Conservation (phyloP, 2,797 vertebrate species). For the Macroramphosus scolopax region DNA sequence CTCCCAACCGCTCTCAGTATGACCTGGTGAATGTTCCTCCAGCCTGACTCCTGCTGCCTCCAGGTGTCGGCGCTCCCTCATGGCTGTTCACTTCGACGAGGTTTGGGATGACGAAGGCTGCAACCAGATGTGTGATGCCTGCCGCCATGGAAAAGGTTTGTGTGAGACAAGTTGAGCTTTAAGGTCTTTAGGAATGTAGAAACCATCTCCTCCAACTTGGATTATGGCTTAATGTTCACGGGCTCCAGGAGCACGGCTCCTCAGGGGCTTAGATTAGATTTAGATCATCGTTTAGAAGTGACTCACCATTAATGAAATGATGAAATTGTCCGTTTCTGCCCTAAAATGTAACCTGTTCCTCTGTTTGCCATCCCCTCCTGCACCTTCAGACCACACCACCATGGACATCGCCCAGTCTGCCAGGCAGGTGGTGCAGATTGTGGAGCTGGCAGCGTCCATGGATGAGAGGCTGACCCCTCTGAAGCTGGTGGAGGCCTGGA, state of each 20-base stretch:
- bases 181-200: no score
- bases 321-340: no score
- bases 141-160: constrained; percentile 78
- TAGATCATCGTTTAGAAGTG: no score
- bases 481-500: constrained; percentile 91
- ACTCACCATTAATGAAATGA: no score
- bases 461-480: constrained; percentile 92
- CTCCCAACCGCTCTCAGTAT: background rate
- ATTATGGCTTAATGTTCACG: no score
- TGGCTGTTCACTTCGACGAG: constrained; percentile 94
- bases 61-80: constrained; percentile 91
- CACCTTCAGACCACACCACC: constrained; percentile 68
- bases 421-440: constrained; percentile 84
- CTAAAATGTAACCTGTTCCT: no score
- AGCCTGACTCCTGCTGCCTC: constrained; percentile 2
- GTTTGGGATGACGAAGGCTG: constrained; percentile 90
- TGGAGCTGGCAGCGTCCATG: constrained; percentile 81
- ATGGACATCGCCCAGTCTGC: constrained; percentile 82
- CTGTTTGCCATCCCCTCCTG: no score
- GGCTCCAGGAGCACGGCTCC: no score
- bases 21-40: background rate
- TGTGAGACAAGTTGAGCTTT: background rate
- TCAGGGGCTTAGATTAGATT: no score
- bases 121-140: constrained; percentile 91
- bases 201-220: no score